These are phyloP conservation scores for Miichthys miiuy DNA, from an alignment of 2,797 vertebrate species.

Conservation along the genomic window DNA sequence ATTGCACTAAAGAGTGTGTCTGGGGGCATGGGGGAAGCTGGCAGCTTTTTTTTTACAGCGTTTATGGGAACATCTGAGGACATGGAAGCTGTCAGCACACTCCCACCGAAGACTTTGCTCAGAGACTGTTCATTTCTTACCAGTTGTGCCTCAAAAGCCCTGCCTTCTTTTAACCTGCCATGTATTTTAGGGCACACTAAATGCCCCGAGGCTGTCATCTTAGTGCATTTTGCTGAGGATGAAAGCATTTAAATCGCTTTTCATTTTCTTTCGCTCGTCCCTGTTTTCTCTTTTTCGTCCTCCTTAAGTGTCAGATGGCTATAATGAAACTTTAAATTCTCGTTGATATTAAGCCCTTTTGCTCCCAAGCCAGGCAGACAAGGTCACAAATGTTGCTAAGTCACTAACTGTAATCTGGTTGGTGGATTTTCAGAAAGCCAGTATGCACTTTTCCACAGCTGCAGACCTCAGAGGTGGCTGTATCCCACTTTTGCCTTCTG, in stretches of 20 bases:
- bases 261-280: conserved; percentile 51
- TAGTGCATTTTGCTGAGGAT: conserved; percentile 77
- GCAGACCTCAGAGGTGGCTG: conserved; percentile 61
- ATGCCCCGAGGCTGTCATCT: conserved; percentile 72
- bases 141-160: conserved; percentile 39
- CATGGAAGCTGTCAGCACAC: conserved; percentile 63
- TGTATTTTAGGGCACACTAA: conserved; percentile 60
- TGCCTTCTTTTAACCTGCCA: conserved; percentile 56
- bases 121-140: conserved; percentile 48
- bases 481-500: conserved; percentile 59
- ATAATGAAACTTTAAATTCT: conserved; percentile 79
- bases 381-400: conserved; percentile 76
- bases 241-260: conserved; percentile 71
- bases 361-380: conserved; percentile 56
- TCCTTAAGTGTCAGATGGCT: conserved; percentile 59
- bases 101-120: conserved; percentile 41
- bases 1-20: not conserved
- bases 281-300: conserved; percentile 44
- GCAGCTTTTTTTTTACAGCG: conserved; percentile 4
- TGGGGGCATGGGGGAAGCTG: conserved; percentile 6
- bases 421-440: conserved; percentile 74
- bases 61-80: conserved; percentile 44
- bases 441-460: conserved; percentile 56
- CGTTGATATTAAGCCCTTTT: conserved; percentile 76
- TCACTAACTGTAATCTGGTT: conserved; percentile 80